A percentile compares a stretch with the other conserved stretches of the same genome.
Evolutionary conservation across 2,888 invertebrate genomes (phyloP).

Genomic region (Nezara viridula): DNA sequence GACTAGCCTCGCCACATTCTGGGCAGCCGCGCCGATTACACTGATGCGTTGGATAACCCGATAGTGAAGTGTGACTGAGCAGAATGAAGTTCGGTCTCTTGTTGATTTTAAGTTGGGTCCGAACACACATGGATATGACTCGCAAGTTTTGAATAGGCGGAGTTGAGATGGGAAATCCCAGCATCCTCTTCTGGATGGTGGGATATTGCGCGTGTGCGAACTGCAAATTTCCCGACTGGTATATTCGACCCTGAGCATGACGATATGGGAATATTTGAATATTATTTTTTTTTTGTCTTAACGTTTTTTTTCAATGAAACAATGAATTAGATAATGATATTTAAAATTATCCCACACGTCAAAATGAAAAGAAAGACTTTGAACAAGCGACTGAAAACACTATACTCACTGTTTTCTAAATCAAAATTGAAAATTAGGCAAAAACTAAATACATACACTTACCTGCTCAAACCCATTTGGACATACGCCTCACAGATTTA

Average conservation of each 20-base stretch:
- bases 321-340: not conserved
- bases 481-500: no score
- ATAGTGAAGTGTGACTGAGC: not conserved
- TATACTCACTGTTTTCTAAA: no score
- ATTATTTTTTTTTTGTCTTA: not conserved
- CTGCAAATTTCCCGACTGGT: not conserved
- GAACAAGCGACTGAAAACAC: no score
- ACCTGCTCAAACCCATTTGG: no score
- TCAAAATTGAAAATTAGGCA: no score
- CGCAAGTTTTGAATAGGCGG: not conserved
- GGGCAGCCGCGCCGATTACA: not conserved
- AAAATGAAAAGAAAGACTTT: no score
- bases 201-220: not conserved
- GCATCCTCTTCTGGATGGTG: not conserved
- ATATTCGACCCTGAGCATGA: not conserved
- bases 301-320: not conserved
- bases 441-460: no score
- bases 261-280: not conserved
- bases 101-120: not conserved
- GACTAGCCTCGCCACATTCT: conserved; percentile 2
- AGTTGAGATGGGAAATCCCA: not conserved
- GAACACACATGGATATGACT: not conserved
- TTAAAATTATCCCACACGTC: no score
- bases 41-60: not conserved
- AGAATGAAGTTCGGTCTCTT: not conserved